Evolutionary conservation across 2,113 vertebrate genomes (phyloP), one percentile per base, ranked within the genome.

Genomic region (Athene cunicularia): DNA sequence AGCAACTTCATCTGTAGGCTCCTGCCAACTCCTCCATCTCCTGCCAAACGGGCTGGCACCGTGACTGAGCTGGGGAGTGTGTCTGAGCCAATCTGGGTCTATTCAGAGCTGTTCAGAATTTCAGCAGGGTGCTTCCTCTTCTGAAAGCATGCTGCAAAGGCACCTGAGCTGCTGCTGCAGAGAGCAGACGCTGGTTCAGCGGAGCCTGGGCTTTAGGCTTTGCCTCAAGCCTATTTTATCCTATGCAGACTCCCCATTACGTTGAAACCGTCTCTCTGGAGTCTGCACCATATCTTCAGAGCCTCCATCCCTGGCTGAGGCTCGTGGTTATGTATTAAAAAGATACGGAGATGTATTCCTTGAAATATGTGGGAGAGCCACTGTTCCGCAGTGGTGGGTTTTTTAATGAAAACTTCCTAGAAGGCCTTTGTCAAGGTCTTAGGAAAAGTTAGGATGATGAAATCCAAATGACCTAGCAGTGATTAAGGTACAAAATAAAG

Each of bases 291-390:
- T 35, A 52, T 53, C 63, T 81, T 28, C 43, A 33, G 74, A 17
- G 8, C 11, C 22, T 80, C 33, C 24, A 22, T 24, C 8, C 32
- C 22, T 60, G 49, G 8, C 32, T 68, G 23, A 35, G 49, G 14
- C 23, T 70, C 27, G 13, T 3, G 8, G 22, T 45, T 39, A 10
- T 3, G 3, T 86, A 18, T 59, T 17, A 80, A 66, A 86, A 28
- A 9, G 33, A 41, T 17, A 22, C 1, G 3, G 37, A 56, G 23
- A 45, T 0, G 0, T 28, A 14, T 33, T 66, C 26, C 24, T 47
- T 80, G 32, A 49, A 80, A 43, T 50, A 39, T 17, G 9, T 43
- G 28, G 9, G 24, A 5, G 39, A 72, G 5, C n/a, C 4, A 2
- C 55, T 11, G 7, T 58, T 80, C 21, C 9, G 80, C 35, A 21